phyloP scores from a whole-genome alignment of 2,888 invertebrate genomes.

The Lasioglossum leucozonium region DNA sequence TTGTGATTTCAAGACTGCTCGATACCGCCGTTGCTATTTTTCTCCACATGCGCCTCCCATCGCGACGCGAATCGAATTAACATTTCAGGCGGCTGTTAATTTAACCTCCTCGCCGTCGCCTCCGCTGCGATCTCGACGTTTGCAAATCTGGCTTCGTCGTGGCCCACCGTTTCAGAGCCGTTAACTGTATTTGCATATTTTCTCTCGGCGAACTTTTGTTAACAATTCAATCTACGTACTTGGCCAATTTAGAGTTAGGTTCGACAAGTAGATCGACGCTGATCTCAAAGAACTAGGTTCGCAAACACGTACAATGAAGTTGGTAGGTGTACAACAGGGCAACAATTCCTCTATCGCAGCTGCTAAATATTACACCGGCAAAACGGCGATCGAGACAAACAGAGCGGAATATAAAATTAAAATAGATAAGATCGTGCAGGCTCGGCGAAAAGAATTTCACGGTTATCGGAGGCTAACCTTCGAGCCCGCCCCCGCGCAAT shows the following conservation, averaged over 20 bases:
- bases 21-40: conserved; percentile 15
- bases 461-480: background rate
- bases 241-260: background rate
- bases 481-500: background rate
- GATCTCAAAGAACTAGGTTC: too few relatives aligned
- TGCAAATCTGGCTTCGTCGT: background rate
- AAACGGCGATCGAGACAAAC: background rate
- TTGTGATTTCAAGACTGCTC: conserved; percentile 21
- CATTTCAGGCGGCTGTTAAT: background rate
- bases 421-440: background rate
- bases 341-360: background rate
- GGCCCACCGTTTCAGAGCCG: fast-evolving
- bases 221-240: background rate
- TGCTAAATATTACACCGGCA: too few relatives aligned
- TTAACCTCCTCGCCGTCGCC: background rate
- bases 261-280: background rate
- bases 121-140: background rate
- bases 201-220: background rate
- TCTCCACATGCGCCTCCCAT: background rate
- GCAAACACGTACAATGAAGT: too few relatives aligned
- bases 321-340: too few relatives aligned
- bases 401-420: background rate
- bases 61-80: background rate
- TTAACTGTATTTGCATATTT: background rate
- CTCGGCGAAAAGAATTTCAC: background rate